Percentiles rank a stretch among this genome's conserved stretches.
These are phyloP conservation scores for Lasioglossum malachurum DNA, from an alignment of 2,888 invertebrate species.

Conservation along the genomic window DNA sequence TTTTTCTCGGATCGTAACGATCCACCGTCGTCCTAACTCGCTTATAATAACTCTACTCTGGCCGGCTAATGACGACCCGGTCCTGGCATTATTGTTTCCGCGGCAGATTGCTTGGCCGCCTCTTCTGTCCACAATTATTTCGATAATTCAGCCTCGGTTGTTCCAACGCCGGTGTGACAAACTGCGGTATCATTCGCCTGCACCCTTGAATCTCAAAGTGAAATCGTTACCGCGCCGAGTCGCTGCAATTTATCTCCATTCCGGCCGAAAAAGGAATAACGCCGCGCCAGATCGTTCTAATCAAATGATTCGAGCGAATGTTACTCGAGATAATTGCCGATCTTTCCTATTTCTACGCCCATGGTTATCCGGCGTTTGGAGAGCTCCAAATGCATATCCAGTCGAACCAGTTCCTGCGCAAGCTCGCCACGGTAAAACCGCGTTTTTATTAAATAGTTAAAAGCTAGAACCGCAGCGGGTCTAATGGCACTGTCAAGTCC, in stretches of 20 bases:
- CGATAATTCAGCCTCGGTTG: conserved; percentile 72
- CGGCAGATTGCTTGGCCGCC: conserved; percentile 72
- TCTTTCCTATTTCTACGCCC: conserved; percentile 7
- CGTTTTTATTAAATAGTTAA: conserved; percentile 9
- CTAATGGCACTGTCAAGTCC: not conserved
- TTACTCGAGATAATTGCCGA: not conserved
- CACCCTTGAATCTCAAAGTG: conserved; percentile 39
- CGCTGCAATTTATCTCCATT: not conserved
- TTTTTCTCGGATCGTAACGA: conserved; percentile 62
- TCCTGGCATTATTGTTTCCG: conserved; percentile 78
- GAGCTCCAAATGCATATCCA: not conserved
- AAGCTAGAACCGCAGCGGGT: not conserved
- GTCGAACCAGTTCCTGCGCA: not conserved
- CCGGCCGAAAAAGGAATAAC: conserved; percentile 1
- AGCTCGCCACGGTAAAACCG: not conserved
- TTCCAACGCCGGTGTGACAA: conserved; percentile 60
- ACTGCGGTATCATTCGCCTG: conserved; percentile 15
- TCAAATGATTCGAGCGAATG: not conserved
- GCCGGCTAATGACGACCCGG: conserved; percentile 76
- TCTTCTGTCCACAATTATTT: conserved; percentile 77
- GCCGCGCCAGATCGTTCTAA: conserved; percentile 10
- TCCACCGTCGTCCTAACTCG: conserved; percentile 75
- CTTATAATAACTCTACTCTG: conserved; percentile 78
- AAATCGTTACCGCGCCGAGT: not conserved
- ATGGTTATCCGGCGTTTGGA: not conserved